Base-by-base conservation (phyloP, 1,140 invertebrate species). In the Mizuhopecten yessoensis region DNA sequence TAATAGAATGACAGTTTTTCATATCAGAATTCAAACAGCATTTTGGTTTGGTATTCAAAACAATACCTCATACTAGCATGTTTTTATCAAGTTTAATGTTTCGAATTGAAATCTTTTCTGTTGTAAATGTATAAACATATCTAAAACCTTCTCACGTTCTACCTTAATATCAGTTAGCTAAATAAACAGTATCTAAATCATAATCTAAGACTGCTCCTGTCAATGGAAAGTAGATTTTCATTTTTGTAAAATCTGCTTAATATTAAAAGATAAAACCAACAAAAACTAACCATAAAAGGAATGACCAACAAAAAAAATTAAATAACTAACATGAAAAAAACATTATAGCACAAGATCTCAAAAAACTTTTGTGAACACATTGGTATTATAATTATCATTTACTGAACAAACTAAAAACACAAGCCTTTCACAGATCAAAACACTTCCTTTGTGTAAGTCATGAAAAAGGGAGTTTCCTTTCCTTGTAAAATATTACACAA, bases 331-430 rank as follows among this genome's bases (percentile, higher is more conserved):
- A 75, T 75, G 57, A 75, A 29, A 75, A 39, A 39, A 75, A 75
- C n/a, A 75, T 29, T n/a, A 75, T 75, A 75, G 57, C 57, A 75
- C 57, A 75, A 75, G 57, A 75, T 75, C 57, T 29, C n/a, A 9
- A n/a, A 39, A 75, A 75, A 29, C n/a, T 75, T 75, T 17, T 29
- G 5, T 75, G 57, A 75, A 75, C 57, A 75, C 57, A 75, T 29
- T 75, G 57, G 57, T 75, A 75, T 75, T n/a, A 75, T 75, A 75
- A 75, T 75, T 75, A 75, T 75, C 57, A 75, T 75, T 75, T 29
- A 75, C 57, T n/a, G 20, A 75, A 75, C 57, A 75, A 75, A 75
- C 57, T 75, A 1, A 75, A 75, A 75, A 75, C 29, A 75, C 57
- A 17, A 75, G 23, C n/a, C 20, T 75, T 5, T 75, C 23, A 29